Evolutionary conservation across 2,797 vertebrate species (phyloP).

Genomic region (Lacerta agilis): DNA sequence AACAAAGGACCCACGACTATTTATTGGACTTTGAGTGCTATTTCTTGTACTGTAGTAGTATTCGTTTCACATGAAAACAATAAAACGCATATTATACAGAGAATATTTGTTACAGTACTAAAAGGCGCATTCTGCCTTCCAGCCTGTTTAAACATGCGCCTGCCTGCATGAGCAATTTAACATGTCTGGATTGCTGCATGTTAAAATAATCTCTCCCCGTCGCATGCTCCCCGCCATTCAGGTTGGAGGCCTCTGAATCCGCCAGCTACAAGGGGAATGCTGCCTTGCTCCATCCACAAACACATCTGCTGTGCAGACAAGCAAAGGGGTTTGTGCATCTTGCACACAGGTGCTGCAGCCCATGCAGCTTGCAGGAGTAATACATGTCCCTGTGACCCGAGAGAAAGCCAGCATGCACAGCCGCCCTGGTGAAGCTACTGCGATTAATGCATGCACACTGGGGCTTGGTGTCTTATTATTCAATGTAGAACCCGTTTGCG

Average conservation of each 20-base stretch:
- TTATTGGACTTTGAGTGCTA: too few relatives aligned
- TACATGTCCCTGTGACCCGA: too few relatives aligned
- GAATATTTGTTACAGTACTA: background rate
- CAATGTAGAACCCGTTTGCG: background rate
- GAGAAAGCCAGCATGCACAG: background rate
- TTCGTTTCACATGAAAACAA: too few relatives aligned
- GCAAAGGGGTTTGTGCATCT: background rate
- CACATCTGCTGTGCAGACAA: conserved; percentile 26
- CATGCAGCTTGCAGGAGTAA: background rate
- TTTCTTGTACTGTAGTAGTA: too few relatives aligned
- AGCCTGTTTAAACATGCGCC: conserved; percentile 36
- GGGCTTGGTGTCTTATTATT: background rate
- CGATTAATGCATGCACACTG: background rate
- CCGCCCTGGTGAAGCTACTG: background rate
- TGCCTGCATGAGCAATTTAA: conserved; percentile 34
- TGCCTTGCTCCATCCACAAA: background rate
- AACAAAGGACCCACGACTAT: too few relatives aligned
- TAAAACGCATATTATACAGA: background rate
- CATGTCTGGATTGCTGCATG: conserved; percentile 32
- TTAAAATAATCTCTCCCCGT: background rate
- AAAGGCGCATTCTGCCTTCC: background rate
- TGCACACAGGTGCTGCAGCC: conserved; percentile 1
- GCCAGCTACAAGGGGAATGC: background rate
- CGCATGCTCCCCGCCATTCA: background rate
- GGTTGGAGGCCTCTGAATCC: background rate